Evolutionary conservation across 1,140 invertebrate genomes (phyloP).

Genomic region (Asobara japonica): DNA sequence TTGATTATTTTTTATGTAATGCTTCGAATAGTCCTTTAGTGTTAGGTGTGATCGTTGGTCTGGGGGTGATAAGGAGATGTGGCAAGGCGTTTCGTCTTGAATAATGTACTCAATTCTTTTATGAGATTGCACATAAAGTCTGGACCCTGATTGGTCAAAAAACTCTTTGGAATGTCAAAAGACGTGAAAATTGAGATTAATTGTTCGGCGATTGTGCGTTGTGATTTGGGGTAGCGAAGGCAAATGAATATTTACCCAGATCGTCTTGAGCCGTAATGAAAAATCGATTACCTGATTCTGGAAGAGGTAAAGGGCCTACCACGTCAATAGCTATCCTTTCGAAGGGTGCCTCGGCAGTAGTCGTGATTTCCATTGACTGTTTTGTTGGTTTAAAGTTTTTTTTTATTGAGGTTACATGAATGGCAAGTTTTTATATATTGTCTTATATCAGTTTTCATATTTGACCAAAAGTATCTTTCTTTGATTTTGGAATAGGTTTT

Average conservation of each 20-base stretch:
- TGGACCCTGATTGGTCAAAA: constrained; percentile 39
- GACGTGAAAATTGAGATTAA: constrained; percentile 39
- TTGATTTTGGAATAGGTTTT: constrained; percentile 48
- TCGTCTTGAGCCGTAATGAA: constrained; percentile 56
- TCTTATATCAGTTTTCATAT: constrained; percentile 41
- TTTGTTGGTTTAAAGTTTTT: constrained; percentile 39
- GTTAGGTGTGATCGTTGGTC: constrained; percentile 56
- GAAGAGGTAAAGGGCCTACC: constrained; percentile 44
- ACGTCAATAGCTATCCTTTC: constrained; percentile 47
- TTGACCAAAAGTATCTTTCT: constrained; percentile 46
- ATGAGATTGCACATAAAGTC: constrained; percentile 42
- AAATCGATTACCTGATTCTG: constrained; percentile 43
- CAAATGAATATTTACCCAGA: constrained; percentile 53
- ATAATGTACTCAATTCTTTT: constrained; percentile 45
- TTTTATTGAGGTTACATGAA: constrained; percentile 53
- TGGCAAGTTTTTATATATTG: constrained; percentile 49
- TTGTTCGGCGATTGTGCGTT: constrained; percentile 45
- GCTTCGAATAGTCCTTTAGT: constrained; percentile 55
- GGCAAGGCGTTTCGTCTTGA: constrained; percentile 45
- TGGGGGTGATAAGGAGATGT: constrained; percentile 60
- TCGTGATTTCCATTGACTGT: constrained; percentile 45
- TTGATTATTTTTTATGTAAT: too few relatives aligned
- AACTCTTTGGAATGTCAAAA: constrained; percentile 26
- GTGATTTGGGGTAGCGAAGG: constrained; percentile 51
- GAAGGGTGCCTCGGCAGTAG: constrained; percentile 41